These are phyloP conservation scores for Cynaeus angustus DNA, from an alignment of 2,888 invertebrate genomes.

Conservation along the genomic window DNA sequence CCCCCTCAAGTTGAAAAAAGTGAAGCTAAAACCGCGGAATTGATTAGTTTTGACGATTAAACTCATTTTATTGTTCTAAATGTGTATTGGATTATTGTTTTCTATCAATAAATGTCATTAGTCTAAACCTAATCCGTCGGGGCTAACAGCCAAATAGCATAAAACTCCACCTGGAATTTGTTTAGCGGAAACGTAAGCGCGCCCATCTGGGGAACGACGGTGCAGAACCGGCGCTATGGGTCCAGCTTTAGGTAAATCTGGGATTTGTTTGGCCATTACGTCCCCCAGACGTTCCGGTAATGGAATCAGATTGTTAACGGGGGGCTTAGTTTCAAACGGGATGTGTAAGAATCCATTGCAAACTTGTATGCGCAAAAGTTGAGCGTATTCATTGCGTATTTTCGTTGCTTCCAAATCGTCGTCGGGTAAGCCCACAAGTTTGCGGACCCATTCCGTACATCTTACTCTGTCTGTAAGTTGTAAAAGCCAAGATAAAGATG, in stretches of 20 bases:
- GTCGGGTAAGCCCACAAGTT: conserved; percentile 70
- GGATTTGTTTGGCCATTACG: conserved; percentile 67
- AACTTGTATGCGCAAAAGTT: conserved; percentile 73
- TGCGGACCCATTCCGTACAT: conserved; percentile 74
- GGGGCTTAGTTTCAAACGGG: conserved; percentile 72
- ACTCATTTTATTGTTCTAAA: conserved; percentile 9
- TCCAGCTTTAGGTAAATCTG: conserved; percentile 73
- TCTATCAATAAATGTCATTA: conserved; percentile 37
- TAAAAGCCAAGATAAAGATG: neutral
- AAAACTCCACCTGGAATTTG: conserved; percentile 74
- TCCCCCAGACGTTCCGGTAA: conserved; percentile 73
- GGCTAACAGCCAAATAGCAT: conserved; percentile 76
- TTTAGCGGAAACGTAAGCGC: conserved; percentile 73
- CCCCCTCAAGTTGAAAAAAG: conserved; percentile 64
- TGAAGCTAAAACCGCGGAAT: conserved; percentile 81
- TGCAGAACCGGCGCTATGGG: conserved; percentile 73
- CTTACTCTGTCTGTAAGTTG: conserved; percentile 71
- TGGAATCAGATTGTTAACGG: conserved; percentile 68
- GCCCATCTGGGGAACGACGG: conserved; percentile 74
- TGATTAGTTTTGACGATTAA: conserved; percentile 86
- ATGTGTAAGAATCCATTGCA: conserved; percentile 71
- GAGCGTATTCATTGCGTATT: conserved; percentile 73
- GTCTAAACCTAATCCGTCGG: conserved; percentile 65
- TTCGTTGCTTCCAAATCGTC: conserved; percentile 70
- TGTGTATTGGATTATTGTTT: conserved; percentile 36